Percentiles rank a stretch among this genome's conserved stretches.
Conservation (phyloP, 2,888 invertebrate species). For the Mythimna loreyi region DNA sequence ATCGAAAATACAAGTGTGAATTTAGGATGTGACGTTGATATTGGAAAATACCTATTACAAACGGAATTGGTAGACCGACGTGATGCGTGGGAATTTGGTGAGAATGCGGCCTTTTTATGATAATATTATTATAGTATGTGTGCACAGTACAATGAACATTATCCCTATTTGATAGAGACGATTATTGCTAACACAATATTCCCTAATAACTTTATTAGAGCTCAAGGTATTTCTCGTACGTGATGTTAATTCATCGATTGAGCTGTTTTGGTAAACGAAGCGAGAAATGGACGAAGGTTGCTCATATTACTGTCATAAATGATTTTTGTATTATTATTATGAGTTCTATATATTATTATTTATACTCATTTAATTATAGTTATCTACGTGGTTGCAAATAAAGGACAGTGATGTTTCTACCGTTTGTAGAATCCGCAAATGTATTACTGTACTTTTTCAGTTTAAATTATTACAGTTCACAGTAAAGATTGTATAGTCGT, state of each 20-base stretch:
- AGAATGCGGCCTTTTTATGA: constrained; percentile 23
- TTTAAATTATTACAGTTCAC: too few species aligned
- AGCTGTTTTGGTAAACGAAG: neutral
- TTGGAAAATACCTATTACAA: constrained; percentile 27
- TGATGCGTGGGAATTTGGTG: constrained; percentile 20
- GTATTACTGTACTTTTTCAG: too few species aligned
- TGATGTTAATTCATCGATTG: constrained; percentile 26
- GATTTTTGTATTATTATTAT: too few species aligned
- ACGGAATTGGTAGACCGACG: constrained; percentile 20
- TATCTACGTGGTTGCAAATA: neutral
- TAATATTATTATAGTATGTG: constrained; percentile 20
- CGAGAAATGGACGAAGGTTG: constrained; percentile 6
- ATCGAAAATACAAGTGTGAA: constrained; percentile 14
- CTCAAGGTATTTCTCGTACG: constrained; percentile 21
- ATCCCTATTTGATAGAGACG: constrained; percentile 24
- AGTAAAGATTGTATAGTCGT: too few species aligned
- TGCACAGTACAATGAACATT: constrained; percentile 22
- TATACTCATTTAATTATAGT: neutral
- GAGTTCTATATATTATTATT: too few species aligned
- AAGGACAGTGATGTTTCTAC: neutral
- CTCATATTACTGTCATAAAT: neutral
- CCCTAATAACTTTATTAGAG: constrained; percentile 25
- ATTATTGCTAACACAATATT: constrained; percentile 40
- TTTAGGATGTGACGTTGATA: constrained; percentile 21
- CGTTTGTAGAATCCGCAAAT: neutral